Percentiles rank a stretch among this genome's conserved stretches.
Evolutionary conservation across 2,797 vertebrate genomes (phyloP).

Genomic region (Hippoglossus hippoglossus): DNA sequence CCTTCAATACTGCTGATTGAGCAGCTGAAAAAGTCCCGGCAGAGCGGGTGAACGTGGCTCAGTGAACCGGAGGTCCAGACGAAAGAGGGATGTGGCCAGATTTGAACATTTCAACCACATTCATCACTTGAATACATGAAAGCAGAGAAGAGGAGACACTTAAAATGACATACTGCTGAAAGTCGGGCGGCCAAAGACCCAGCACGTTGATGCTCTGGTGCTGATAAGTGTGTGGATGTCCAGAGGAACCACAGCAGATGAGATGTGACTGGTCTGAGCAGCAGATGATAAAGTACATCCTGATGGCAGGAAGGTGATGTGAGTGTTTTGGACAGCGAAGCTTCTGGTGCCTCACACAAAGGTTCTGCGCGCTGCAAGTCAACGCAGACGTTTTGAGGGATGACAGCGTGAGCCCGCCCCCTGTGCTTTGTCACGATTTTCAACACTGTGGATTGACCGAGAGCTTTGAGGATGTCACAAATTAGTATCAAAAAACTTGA

Average conservation of each 20-base stretch:
- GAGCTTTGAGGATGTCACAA: slow-evolving; percentile 33
- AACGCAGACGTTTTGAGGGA: not conserved
- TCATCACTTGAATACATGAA: slow-evolving; percentile 56
- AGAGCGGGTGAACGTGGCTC: slow-evolving; percentile 41
- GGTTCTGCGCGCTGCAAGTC: slow-evolving; percentile 4
- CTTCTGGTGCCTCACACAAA: slow-evolving; percentile 37
- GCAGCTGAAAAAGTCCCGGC: slow-evolving; percentile 44
- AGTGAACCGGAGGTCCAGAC: slow-evolving; percentile 29
- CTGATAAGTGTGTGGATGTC: slow-evolving; percentile 60
- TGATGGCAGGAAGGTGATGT: slow-evolving; percentile 25
- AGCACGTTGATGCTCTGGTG: slow-evolving; percentile 42
- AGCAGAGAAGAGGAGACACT: slow-evolving; percentile 49
- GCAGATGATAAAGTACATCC: slow-evolving; percentile 41
- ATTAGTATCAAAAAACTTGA: slow-evolving; percentile 37
- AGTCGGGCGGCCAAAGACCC: slow-evolving; percentile 28
- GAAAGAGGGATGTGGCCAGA: slow-evolving; percentile 19
- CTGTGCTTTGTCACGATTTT: slow-evolving; percentile 26
- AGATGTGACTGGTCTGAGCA: slow-evolving; percentile 48
- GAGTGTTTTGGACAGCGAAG: slow-evolving; percentile 31
- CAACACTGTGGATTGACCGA: slow-evolving; percentile 4
- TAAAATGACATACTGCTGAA: slow-evolving; percentile 57
- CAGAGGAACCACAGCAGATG: slow-evolving; percentile 54
- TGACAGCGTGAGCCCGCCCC: not conserved
- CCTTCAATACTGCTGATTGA: slow-evolving; percentile 53
- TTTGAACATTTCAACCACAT: slow-evolving; percentile 60